Conservation (phyloP, 2,113 vertebrate genomes). For the Polyodon spathula region DNA sequence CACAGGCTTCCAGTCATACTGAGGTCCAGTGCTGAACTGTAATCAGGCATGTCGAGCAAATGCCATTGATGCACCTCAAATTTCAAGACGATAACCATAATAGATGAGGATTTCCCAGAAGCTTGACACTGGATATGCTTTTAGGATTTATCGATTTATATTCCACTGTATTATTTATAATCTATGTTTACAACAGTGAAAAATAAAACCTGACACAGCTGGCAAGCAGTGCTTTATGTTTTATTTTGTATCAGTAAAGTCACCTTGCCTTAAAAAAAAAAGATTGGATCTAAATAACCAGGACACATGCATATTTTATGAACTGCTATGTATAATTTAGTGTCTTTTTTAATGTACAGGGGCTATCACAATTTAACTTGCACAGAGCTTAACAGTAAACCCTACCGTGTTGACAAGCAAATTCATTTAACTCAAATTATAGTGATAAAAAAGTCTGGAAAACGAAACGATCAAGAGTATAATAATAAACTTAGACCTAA, state of each 20-base stretch:
- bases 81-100: neutral
- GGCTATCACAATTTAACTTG: no score
- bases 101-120: neutral
- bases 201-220: no score
- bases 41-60: neutral
- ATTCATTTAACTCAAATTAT: no score
- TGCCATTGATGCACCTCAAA: neutral
- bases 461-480: no score
- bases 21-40: neutral
- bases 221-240: neutral
- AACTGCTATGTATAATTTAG: constrained; percentile 8
- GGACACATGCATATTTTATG: neutral
- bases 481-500: no score
- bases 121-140: neutral
- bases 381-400: no score
- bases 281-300: constrained; percentile 5
- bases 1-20: no score
- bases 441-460: no score
- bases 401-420: no score
- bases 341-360: constrained; percentile 2
- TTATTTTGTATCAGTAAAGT: constrained; percentile 5
- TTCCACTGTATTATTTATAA: neutral
- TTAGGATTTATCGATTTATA: neutral
- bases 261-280: constrained; percentile 6
- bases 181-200: no score